Evolutionary conservation across 1,140 invertebrate genomes (phyloP).

Genomic region (Neelides sp.): DNA sequence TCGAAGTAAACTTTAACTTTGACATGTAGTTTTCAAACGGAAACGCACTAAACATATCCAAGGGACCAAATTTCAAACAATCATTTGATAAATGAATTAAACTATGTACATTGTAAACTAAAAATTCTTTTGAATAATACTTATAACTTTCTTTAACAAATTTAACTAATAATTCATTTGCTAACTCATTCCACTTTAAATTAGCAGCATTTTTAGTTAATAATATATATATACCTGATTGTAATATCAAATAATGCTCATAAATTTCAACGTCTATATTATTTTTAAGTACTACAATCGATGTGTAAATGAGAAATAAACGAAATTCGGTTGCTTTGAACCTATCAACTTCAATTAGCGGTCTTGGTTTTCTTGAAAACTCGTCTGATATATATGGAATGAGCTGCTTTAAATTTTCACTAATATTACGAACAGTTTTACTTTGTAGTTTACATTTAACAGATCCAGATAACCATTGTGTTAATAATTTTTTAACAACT

Average conservation of each 20-base stretch:
- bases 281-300: not conserved
- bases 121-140: not conserved
- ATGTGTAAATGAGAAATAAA: constrained; percentile 3
- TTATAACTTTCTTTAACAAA: not conserved
- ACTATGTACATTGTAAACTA: too few species aligned
- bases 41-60: constrained; percentile 37
- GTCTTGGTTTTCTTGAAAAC: not conserved
- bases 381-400: not conserved
- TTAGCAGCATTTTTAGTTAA: not conserved
- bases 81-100: constrained; percentile 37
- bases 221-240: constrained; percentile 23
- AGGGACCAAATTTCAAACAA: constrained; percentile 34
- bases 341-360: not conserved
- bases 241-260: constrained; percentile 9
- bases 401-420: too few species aligned
- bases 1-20: not conserved
- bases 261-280: not conserved
- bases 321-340: constrained; percentile 6
- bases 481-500: too few species aligned
- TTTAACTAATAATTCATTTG: too few species aligned
- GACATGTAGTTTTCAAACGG: too few species aligned
- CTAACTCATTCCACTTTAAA: constrained; percentile 12
- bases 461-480: not conserved
- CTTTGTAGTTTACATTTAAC: not conserved
- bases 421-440: not conserved